Evolutionary conservation across 2,888 invertebrate genomes (phyloP).

Genomic region (Perizoma affinitatum): DNA sequence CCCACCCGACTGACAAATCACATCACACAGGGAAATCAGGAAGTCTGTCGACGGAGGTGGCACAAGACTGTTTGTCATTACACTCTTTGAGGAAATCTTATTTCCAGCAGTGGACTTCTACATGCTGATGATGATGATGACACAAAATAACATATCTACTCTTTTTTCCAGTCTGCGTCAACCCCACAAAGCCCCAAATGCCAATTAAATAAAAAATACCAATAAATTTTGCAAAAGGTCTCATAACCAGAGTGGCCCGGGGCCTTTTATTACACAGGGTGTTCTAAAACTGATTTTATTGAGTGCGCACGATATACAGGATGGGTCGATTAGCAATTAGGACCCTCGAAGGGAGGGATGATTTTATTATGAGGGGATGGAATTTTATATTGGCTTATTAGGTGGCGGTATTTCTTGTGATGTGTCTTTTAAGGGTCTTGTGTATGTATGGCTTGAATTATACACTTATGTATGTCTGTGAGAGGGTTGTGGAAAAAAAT

Average conservation of each 20-base stretch:
- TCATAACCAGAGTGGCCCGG: constrained; percentile 38
- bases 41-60: too few species aligned
- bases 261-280: constrained; percentile 50
- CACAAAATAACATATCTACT: too few species aligned
- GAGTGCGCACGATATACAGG: constrained; percentile 57
- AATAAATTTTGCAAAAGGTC: constrained; percentile 33
- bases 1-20: too few species aligned
- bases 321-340: constrained; percentile 55
- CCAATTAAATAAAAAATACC: constrained; percentile 27
- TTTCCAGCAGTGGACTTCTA: too few species aligned
- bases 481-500: too few species aligned
- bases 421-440: constrained; percentile 13
- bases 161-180: too few species aligned
- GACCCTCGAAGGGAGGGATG: constrained; percentile 48
- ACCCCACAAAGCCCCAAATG: constrained; percentile 1
- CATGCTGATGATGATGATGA: too few species aligned
- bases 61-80: too few species aligned
- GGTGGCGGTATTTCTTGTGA: constrained; percentile 21
- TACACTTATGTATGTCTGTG: too few species aligned
- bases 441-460: not conserved
- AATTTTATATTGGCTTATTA: constrained; percentile 39
- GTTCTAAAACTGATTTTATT: constrained; percentile 67
- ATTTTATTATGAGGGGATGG: constrained; percentile 48
- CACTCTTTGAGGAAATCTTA: too few species aligned
- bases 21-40: too few species aligned